These are phyloP conservation scores for Melanotaenia duboulayi DNA, from an alignment of 2,113 vertebrate species.

Conservation along the genomic window DNA sequence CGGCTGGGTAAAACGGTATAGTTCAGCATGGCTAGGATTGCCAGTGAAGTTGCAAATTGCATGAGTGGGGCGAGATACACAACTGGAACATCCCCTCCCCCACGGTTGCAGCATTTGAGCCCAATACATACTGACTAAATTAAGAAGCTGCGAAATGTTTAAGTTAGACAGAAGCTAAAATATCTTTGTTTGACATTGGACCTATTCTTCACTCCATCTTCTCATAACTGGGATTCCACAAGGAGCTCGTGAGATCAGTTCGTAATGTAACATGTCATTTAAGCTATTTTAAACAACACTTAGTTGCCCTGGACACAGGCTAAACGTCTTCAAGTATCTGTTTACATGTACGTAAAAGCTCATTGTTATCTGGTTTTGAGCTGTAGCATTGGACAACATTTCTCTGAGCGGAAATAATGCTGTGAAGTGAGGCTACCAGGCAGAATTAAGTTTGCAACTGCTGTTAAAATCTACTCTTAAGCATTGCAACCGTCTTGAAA, in stretches of 20 bases:
- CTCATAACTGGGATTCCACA: neutral
- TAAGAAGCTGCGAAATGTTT: conserved; percentile 43
- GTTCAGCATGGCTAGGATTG: conserved; percentile 16
- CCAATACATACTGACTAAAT: conserved; percentile 72
- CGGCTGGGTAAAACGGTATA: conserved; percentile 1
- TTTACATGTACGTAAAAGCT: conserved; percentile 42
- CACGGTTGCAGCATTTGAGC: conserved; percentile 80
- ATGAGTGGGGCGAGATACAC: conserved; percentile 65
- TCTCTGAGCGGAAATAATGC: conserved; percentile 65
- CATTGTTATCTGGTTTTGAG: conserved; percentile 46
- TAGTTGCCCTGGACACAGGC: conserved; percentile 3
- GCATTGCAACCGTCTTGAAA: neutral
- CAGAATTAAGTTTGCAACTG: conserved; percentile 34
- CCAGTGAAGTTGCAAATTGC: conserved; percentile 56
- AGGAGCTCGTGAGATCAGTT: conserved; percentile 29
- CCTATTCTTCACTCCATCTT: neutral
- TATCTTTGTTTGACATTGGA: neutral
- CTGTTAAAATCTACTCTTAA: neutral
- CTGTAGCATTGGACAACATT: conserved; percentile 35
- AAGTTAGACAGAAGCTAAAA: conserved; percentile 23
- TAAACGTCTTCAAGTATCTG: conserved; percentile 14
- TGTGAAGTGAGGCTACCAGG: conserved; percentile 1
- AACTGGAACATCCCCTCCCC: conserved; percentile 78
- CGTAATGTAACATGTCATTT: conserved; percentile 38
- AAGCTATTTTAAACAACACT: conserved; percentile 38